Conservation (phyloP, 2,797 vertebrate species). For the Potorous gilbertii region DNA sequence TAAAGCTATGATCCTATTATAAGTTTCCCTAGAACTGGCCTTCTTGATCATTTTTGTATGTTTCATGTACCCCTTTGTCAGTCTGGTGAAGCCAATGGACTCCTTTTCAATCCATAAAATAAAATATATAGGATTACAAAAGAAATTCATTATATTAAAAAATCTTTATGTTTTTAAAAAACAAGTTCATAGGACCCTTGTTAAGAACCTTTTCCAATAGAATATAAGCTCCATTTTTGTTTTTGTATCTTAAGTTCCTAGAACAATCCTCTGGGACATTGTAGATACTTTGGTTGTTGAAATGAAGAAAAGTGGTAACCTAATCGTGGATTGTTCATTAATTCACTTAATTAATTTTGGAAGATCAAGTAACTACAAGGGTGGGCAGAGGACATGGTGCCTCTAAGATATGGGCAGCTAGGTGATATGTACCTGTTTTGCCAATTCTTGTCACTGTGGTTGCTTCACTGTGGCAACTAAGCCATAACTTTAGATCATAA, state of each 20-base stretch:
- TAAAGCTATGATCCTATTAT: not conserved
- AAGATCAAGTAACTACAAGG: not conserved
- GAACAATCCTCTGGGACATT: too few relatives aligned
- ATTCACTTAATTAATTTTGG: not conserved
- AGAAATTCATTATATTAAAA: not conserved
- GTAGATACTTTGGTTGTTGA: too few relatives aligned
- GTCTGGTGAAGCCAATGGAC: not conserved
- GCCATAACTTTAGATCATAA: not conserved
- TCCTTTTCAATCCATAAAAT: not conserved
- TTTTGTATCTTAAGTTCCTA: not conserved
- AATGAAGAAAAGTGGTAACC: not conserved
- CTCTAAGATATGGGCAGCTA: too few relatives aligned
- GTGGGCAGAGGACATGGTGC: not conserved
- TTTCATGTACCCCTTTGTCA: not conserved
- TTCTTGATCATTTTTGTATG: not conserved
- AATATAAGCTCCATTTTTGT: not conserved
- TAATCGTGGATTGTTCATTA: not conserved
- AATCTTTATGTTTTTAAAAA: not conserved
- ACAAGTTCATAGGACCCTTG: not conserved
- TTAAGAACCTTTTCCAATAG: not conserved
- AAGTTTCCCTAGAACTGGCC: not conserved
- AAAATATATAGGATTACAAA: not conserved
- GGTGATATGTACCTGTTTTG: too few relatives aligned
- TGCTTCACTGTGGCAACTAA: not conserved
- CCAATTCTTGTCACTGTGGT: fast-evolving